phyloP scores from a whole-genome alignment of 2,888 invertebrate genomes.

The Philaethria dido region DNA sequence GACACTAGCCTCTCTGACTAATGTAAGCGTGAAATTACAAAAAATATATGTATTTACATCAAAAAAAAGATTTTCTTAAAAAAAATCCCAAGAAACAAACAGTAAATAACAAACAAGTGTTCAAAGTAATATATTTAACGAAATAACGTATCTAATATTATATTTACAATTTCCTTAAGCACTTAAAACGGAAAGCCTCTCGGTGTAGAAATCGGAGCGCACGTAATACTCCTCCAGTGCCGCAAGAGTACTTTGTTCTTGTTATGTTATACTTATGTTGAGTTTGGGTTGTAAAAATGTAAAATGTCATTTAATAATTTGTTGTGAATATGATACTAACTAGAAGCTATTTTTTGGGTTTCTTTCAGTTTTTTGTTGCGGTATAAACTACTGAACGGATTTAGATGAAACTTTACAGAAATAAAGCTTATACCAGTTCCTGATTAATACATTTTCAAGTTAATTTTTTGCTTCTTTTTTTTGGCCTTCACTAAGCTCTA shows the following conservation, averaged over 20 bases:
- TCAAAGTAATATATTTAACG: slow-evolving; percentile 13
- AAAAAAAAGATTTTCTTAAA: no score
- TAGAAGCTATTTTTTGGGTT: no score
- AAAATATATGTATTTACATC: no score
- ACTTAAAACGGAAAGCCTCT: slow-evolving; percentile 22
- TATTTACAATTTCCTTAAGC: slow-evolving; percentile 25
- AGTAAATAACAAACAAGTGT: not conserved
- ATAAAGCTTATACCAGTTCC: no score
- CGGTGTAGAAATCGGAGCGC: slow-evolving; percentile 26
- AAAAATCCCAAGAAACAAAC: not conserved
- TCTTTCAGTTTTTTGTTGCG: no score
- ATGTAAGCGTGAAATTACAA: no score
- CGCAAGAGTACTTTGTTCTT: slow-evolving; percentile 22
- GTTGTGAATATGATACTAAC: not conserved
- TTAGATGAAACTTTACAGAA: no score
- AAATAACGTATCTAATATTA: slow-evolving; percentile 18
- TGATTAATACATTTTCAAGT: no score
- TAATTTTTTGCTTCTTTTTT: no score
- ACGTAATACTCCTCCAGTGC: slow-evolving; percentile 23
- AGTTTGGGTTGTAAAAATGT: slow-evolving; percentile 14
- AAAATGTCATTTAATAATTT: slow-evolving; percentile 1
- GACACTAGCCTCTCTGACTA: no score
- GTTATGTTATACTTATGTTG: slow-evolving; percentile 23
- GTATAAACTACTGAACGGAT: no score
- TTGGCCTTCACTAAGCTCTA: no score